A percentile compares a stretch with the other conserved stretches of the same genome.
Evolutionary conservation across 2,888 invertebrate genomes (phyloP).

Genomic region (Cosmorhoe ocellata): DNA sequence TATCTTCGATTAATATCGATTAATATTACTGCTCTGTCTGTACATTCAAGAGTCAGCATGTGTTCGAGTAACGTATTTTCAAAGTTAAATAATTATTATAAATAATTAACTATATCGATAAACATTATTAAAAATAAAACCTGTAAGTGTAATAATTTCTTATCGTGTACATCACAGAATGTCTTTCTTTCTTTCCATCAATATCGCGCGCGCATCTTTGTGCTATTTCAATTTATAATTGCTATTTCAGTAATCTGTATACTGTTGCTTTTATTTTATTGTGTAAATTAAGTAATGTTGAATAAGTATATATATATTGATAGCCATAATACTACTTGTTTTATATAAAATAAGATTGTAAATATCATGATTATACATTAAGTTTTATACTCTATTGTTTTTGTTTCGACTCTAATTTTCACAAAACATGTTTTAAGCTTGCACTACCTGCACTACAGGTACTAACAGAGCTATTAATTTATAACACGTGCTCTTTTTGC

Average conservation of each 20-base stretch:
- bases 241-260: conserved; percentile 72
- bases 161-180: conserved; percentile 77
- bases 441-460: too few species aligned
- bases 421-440: neutral
- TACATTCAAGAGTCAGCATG: neutral
- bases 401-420: conserved; percentile 59
- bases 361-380: conserved; percentile 82
- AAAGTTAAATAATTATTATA: neutral
- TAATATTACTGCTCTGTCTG: too few species aligned
- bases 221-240: conserved; percentile 69
- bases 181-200: conserved; percentile 72
- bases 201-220: conserved; percentile 64
- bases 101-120: conserved; percentile 55
- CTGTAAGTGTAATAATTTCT: conserved; percentile 70
- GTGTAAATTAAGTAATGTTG: conserved; percentile 75
- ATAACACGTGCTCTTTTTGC: conserved; percentile 15
- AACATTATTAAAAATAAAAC: conserved; percentile 58
- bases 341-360: conserved; percentile 81
- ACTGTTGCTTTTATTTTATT: conserved; percentile 76
- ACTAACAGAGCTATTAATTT: neutral
- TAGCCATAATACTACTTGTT: conserved; percentile 82
- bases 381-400: conserved; percentile 80
- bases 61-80: too few species aligned
- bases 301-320: conserved; percentile 79
- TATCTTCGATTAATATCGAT: too few species aligned